Base-by-base conservation (phyloP, 2,113 vertebrate genomes). In the Archocentrus centrarchus region DNA sequence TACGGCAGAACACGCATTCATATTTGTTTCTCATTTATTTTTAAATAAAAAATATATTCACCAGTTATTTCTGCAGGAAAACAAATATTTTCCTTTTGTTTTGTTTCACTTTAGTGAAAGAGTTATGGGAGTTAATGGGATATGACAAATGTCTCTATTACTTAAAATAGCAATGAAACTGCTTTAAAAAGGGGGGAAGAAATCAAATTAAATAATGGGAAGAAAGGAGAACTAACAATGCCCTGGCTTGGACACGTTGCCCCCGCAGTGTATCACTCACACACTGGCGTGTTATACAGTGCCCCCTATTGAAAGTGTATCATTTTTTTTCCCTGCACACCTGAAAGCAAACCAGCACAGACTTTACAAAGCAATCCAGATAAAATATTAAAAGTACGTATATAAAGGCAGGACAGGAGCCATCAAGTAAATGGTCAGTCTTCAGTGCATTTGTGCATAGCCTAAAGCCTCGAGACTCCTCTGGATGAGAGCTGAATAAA, bases 231-330 rank as follows among this genome's bases (percentile, higher is more conserved):
- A 73, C 3, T 55, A 59, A 27, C 4, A n/a, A 39, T 75, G 63
- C 24, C 75, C 17, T 82, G 60, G 41, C 35, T 22, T 47, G 62
- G 44, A 77, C 75, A 80, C 68, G 58, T 27, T 86, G 77, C 85
- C 83, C 80, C 68, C 22, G 41, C 77, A 76, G 27, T 64, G 68
- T 10, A 1, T 80, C 58, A 81, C 83, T 84, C 87, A 85, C 55
- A 35, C 87, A 61, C 27, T 27, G 81, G 77, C 53, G 77, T 89
- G 94, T 94, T 77, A 86, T 86, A 91, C 91, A 95, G 93, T 86
- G 93, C 94, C 94, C 93, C 92, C 94, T 95, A 93, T 93, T 90
- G 94, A 92, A 91, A 77, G 92, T 92, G 91, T 60, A 85, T 22
- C 15, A 88, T 47, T 70, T 44, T 90, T 85, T 73, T n/a, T 27